phyloP scores from a whole-genome alignment of 2,797 vertebrate genomes.

The Buphagus erythrorhynchus region DNA sequence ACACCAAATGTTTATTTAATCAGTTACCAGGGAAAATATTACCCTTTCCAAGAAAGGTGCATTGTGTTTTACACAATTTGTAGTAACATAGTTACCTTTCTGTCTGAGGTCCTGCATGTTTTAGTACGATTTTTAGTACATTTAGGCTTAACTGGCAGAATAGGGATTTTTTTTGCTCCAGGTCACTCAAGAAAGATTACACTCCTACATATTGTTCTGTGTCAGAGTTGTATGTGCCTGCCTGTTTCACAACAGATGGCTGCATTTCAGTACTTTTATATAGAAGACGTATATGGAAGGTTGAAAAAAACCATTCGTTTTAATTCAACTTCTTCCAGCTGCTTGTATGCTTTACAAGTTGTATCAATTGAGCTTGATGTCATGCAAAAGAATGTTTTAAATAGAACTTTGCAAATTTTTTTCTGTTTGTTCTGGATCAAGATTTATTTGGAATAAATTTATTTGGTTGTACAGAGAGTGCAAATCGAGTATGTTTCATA shows the following conservation, averaged over 20 bases:
- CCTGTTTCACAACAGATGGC: constrained; percentile 52
- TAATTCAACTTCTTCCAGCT: background rate
- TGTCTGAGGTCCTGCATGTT: background rate
- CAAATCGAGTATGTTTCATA: background rate
- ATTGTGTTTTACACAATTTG: background rate
- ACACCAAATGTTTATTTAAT: constrained; percentile 28
- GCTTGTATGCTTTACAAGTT: background rate
- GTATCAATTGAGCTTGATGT: background rate
- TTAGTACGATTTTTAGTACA: background rate
- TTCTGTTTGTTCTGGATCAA: background rate
- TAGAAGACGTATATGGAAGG: background rate
- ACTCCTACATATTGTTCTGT: constrained; percentile 43
- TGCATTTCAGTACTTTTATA: constrained; percentile 12
- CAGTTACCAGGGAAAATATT: background rate
- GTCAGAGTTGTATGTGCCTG: background rate
- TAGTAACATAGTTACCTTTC: background rate
- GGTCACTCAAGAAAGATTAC: constrained; percentile 25
- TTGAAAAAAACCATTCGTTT: background rate
- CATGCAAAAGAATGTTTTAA: background rate
- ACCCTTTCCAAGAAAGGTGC: background rate
- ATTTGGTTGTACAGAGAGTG: background rate
- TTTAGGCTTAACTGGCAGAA: background rate
- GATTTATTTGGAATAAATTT: background rate
- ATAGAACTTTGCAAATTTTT: background rate
- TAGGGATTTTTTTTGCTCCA: background rate